phyloP scores from a whole-genome alignment of 2,797 vertebrate species.

The Tympanoctomys barrerae region DNA sequence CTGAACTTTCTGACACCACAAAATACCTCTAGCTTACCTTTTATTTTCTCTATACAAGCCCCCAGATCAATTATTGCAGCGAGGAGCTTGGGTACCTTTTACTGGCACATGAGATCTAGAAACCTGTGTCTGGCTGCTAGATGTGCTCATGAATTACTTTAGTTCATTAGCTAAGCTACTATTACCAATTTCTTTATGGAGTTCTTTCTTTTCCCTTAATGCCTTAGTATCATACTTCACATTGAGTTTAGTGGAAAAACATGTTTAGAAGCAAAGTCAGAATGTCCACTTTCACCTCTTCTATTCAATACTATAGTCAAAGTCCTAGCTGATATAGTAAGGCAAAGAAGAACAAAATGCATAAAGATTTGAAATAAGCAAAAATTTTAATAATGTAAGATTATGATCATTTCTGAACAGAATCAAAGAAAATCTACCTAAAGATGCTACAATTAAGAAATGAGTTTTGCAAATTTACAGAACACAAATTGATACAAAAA shows the following conservation, averaged over 20 bases:
- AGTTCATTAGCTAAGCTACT: not conserved
- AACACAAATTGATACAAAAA: constrained; percentile 13
- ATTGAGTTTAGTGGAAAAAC: not conserved
- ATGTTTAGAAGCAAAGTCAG: not conserved
- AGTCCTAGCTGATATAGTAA: not conserved
- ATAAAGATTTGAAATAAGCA: not conserved
- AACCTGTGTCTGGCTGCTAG: not conserved
- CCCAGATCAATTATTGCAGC: not conserved
- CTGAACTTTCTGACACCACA: not conserved
- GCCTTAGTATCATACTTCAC: not conserved
- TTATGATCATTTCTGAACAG: not conserved
- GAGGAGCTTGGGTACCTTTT: not conserved
- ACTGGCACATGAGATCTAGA: not conserved
- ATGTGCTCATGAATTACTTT: not conserved
- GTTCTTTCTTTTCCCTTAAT: not conserved
- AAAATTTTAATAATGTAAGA: constrained; percentile 10
- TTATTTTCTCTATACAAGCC: not conserved
- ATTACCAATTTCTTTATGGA: not conserved
- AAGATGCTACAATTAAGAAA: not conserved
- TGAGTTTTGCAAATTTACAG: not conserved
- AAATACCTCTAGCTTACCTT: not conserved
- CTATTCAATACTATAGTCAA: not conserved
- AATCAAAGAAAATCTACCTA: not conserved
- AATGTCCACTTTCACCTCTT: not conserved
- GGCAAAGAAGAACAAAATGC: not conserved